phyloP scores from a whole-genome alignment of 2,797 vertebrate genomes.

The Coluber constrictor region DNA sequence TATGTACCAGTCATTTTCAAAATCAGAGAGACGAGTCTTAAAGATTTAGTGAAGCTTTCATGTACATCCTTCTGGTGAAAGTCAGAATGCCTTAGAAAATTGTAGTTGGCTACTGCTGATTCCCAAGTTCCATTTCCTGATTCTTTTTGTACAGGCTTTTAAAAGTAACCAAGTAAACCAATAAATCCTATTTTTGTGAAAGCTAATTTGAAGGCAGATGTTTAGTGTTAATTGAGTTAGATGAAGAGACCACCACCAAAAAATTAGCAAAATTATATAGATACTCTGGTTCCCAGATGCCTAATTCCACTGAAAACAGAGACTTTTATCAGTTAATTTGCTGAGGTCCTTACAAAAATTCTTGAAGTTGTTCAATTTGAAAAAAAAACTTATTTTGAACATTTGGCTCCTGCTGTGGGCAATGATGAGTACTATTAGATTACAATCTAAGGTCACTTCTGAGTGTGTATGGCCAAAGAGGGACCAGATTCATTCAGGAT shows the following conservation, averaged over 20 bases:
- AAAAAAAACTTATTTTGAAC: not conserved
- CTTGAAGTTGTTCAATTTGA: not conserved
- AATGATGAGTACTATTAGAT: not conserved
- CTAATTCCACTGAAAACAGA: not conserved
- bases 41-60: conserved; percentile 27
- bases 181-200: not conserved
- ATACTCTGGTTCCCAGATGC: conserved; percentile 1
- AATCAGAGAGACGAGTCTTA: not conserved
- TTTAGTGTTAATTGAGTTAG: conserved; percentile 24
- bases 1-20: not conserved
- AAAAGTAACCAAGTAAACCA: not conserved
- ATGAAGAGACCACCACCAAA: not conserved
- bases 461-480: not conserved
- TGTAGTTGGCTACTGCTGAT: conserved; percentile 51
- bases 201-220: not conserved
- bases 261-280: conserved; percentile 10
- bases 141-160: not conserved
- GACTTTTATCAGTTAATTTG: conserved; percentile 4
- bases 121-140: not conserved
- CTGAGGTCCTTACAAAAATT: not conserved
- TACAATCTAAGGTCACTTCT: not conserved
- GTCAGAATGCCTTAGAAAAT: conserved; percentile 17
- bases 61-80: not conserved
- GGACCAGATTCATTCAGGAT: not conserved
- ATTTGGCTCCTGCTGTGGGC: not conserved